phyloP scores from a whole-genome alignment of 1,140 invertebrate genomes.

The Amphibalanus amphitrite region DNA sequence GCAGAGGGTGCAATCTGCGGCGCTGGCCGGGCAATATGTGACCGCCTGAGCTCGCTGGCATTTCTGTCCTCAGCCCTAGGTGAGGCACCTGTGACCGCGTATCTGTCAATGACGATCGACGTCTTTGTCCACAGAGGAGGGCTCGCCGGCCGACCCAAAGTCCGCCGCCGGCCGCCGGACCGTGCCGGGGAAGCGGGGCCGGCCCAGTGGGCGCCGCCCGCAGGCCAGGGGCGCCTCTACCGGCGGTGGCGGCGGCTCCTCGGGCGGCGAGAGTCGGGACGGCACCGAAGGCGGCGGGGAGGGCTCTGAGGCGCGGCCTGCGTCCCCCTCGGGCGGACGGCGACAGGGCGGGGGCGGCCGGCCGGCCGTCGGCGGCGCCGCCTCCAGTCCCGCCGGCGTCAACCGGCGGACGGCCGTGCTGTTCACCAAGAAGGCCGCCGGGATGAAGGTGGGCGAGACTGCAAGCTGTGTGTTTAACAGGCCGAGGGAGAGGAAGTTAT shows the following conservation, averaged over 20 bases:
- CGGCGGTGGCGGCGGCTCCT: background rate
- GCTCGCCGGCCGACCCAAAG: background rate
- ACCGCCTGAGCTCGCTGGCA: too few species aligned
- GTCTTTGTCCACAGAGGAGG: background rate
- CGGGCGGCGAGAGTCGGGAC: background rate
- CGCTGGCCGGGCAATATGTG: too few species aligned
- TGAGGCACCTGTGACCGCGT: too few species aligned
- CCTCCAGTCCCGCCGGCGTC: slow-evolving; percentile 37
- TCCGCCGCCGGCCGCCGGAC: too few species aligned
- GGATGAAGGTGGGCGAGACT: background rate
- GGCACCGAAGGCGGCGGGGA: background rate
- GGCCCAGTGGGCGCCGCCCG: too few species aligned
- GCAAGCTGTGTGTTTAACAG: too few species aligned
- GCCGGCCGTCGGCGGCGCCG: background rate
- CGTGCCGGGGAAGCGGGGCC: background rate
- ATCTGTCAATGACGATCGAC: too few species aligned
- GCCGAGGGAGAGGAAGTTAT: too few species aligned
- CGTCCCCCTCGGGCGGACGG: too few species aligned
- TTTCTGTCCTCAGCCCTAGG: too few species aligned
- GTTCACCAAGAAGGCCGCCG: slow-evolving; percentile 50
- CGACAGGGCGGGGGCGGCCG: slow-evolving; percentile 13
- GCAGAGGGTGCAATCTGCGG: too few species aligned
- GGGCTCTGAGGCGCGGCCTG: too few species aligned
- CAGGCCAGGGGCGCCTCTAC: background rate
- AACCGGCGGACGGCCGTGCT: slow-evolving; percentile 66